Conservation (phyloP, 2,113 vertebrate species). For the Actenoides lindsayi region DNA sequence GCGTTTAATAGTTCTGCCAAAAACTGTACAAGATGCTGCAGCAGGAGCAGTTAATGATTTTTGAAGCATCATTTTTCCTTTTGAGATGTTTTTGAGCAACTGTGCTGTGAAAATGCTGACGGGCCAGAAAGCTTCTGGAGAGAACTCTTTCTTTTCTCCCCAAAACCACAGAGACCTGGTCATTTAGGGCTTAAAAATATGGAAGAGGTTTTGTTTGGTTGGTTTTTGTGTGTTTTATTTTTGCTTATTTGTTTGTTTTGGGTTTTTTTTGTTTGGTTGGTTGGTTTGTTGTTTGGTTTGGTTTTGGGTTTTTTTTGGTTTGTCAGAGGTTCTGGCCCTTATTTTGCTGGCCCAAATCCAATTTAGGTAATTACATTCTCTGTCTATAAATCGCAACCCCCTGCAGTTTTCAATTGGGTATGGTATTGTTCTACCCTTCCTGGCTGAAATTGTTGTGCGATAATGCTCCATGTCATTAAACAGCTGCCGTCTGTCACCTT, state of each 20-base stretch:
- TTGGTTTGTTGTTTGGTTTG: too few species aligned
- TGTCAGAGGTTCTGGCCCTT: constrained; percentile 14
- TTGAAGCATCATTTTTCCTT: not conserved
- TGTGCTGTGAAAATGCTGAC: not conserved
- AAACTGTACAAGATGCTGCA: not conserved
- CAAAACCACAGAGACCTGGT: not conserved
- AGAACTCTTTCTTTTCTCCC: not conserved
- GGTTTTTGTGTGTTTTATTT: not conserved
- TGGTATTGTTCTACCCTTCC: constrained; percentile 45
- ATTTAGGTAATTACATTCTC: constrained; percentile 59
- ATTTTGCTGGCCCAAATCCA: constrained; percentile 50
- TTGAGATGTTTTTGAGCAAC: not conserved
- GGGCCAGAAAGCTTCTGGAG: not conserved
- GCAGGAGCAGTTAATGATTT: not conserved
- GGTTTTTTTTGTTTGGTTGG: too few species aligned
- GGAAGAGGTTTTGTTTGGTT: not conserved
- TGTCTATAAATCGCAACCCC: constrained; percentile 53
- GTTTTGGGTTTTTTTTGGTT: too few species aligned
- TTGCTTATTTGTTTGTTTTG: too few species aligned
- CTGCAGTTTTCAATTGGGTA: constrained; percentile 48
- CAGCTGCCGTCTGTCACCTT: constrained; percentile 64
- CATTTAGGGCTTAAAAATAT: not conserved
- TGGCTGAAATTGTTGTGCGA: constrained; percentile 30
- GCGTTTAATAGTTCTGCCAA: not conserved
- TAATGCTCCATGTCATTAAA: constrained; percentile 68